These are phyloP conservation scores for Dryobates pubescens DNA, from an alignment of 2,797 vertebrate genomes.

Conservation along the genomic window DNA sequence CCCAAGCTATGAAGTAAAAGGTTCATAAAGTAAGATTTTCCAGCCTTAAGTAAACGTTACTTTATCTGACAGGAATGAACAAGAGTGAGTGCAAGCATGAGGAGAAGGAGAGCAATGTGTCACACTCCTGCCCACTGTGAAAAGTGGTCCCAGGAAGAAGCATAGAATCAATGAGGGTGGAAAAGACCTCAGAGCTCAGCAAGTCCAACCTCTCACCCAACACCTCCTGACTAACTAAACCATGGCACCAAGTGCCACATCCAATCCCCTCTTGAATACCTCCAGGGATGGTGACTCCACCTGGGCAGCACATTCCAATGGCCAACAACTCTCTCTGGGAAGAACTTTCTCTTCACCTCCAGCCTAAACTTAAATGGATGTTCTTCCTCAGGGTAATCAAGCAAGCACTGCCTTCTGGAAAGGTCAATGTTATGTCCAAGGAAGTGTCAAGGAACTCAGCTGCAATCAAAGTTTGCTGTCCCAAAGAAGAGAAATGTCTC, in stretches of 20 bases:
- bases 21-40: conserved; percentile 50
- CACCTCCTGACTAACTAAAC: too few relatives aligned
- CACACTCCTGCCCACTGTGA: not conserved
- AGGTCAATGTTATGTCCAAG: not conserved
- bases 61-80: conserved; percentile 44
- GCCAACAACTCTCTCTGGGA: too few relatives aligned
- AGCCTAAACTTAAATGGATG: not conserved
- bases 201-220: too few relatives aligned
- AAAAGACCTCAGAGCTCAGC: too few relatives aligned
- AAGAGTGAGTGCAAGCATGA: not conserved
- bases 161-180: too few relatives aligned
- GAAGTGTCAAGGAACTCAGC: not conserved
- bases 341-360: too few relatives aligned
- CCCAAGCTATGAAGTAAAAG: conserved; percentile 36
- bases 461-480: not conserved
- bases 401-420: not conserved
- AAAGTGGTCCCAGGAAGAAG: not conserved
- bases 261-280: too few relatives aligned
- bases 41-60: conserved; percentile 13
- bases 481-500: not conserved
- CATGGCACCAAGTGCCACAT: too few relatives aligned
- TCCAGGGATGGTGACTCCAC: too few relatives aligned
- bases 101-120: not conserved
- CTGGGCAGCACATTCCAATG: too few relatives aligned
- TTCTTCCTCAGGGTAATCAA: not conserved